Evolutionary conservation across 2,113 vertebrate species (phyloP), one percentile per base, ranked within the genome.

Genomic region (Boleophthalmus pectinirostris): DNA sequence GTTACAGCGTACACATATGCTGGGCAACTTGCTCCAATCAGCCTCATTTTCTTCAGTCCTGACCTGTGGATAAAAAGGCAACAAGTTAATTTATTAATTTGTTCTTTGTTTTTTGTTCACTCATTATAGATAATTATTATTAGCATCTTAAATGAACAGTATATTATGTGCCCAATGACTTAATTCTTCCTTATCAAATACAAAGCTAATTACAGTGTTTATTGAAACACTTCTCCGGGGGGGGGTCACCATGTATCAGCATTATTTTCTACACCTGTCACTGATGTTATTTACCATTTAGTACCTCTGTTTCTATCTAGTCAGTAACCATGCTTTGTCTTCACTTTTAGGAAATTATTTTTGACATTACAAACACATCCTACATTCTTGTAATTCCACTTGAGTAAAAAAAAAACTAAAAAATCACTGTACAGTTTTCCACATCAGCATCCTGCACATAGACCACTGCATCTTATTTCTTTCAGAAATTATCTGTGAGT

Each of bases 351-450:
- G 46, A n/a, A 46, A 71, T 77, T 68, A 60, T 49, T 70, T 70
- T 56, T 43, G 16, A 72, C 74, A 72, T 38, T 71, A 56, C 53
- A 80, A 73, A 72, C 56, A 78, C 85, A 85, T 75, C 69, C 21
- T 78, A 70, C 79, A 82, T 85, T 89, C 68, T 68, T 78, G 56
- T 82, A 74, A 25, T 81, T 68, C 76, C 71, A 73, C 70, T 80
- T 78, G 74, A 78, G 79, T 86, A 70, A 88, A 60, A 29, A 29
- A 29, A 29, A 29, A 29, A 2, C n/a, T n/a, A 10, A 87, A 69
- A 54, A 51, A 74, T 68, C 60, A 67, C 78, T 66, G 35, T 83
- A 58, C 47, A 70, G 77, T 58, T 75, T 12, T 63, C 6, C 78
- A 70, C 69, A 69, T 57, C 60, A 35, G 49, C 46, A 33, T 80